Conservation (phyloP, 2,888 invertebrate species). For the Ceramica pisi region DNA sequence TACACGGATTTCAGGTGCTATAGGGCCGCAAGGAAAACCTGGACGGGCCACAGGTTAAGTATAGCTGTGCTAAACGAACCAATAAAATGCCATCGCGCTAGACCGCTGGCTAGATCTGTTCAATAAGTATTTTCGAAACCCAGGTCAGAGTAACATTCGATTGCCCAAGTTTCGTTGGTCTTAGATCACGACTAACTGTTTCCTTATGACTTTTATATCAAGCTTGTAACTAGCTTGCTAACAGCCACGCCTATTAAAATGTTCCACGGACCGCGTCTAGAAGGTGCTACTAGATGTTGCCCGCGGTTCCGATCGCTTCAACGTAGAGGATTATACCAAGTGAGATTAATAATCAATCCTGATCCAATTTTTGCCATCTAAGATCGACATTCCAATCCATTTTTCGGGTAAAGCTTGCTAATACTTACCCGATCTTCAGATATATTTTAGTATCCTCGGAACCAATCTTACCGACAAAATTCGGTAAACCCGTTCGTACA, state of each 20-base stretch:
- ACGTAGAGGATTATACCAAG: background rate
- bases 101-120: conserved; percentile 13
- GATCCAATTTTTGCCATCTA: too few relatives aligned
- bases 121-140: conserved; percentile 50
- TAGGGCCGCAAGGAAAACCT: too few relatives aligned
- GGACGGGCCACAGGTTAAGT: too few relatives aligned
- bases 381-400: too few relatives aligned
- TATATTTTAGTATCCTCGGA: too few relatives aligned
- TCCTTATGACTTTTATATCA: conserved; percentile 58
- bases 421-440: too few relatives aligned
- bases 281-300: background rate
- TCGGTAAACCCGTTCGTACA: too few relatives aligned
- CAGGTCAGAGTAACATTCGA: conserved; percentile 43
- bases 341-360: too few relatives aligned
- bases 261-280: background rate
- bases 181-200: conserved; percentile 38
- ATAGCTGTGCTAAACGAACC: conserved; percentile 20
- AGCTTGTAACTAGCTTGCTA: conserved; percentile 24
- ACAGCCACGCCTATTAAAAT: conserved; percentile 41
- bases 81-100: conserved; percentile 22
- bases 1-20: too few relatives aligned
- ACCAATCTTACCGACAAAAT: too few relatives aligned
- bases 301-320: background rate
- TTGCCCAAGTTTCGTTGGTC: conserved; percentile 49
- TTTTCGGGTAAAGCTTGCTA: too few relatives aligned